Conservation (phyloP, 2,113 vertebrate genomes). For the Ancistrus triradiatus region DNA sequence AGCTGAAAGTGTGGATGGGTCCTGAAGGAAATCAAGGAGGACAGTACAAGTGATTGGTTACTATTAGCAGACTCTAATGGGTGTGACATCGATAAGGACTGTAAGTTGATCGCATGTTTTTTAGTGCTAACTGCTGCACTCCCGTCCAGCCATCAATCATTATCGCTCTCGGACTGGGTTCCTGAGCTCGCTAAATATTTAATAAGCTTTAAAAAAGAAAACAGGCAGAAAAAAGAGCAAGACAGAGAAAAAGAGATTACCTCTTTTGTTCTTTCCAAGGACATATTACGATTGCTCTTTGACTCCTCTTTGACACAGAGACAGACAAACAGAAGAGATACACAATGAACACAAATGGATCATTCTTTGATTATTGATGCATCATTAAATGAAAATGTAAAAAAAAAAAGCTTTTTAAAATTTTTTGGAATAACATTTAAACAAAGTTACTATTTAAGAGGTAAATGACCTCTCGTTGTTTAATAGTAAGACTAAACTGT, state of each 20-base stretch:
- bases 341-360: too few species aligned
- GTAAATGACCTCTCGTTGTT: too few species aligned
- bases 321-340: too few species aligned
- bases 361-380: too few species aligned
- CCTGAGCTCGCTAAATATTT: conserved; percentile 73
- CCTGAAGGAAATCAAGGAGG: conserved; percentile 63
- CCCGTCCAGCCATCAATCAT: conserved; percentile 68
- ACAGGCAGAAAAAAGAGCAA: conserved; percentile 26
- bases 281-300: too few species aligned
- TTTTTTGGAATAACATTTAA: too few species aligned
- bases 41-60: conserved; percentile 72
- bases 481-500: too few species aligned
- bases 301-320: too few species aligned
- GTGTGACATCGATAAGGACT: conserved; percentile 72
- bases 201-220: conserved; percentile 64
- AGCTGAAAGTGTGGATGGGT: conserved; percentile 35
- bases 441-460: too few species aligned
- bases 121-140: conserved; percentile 76
- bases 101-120: conserved; percentile 74
- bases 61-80: conserved; percentile 75
- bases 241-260: conserved; percentile 29
- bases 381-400: too few species aligned
- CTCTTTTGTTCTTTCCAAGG: too few species aligned
- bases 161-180: conserved; percentile 69
- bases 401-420: too few species aligned